These are phyloP conservation scores for Auanema freiburgensis DNA, from an alignment of 2,888 invertebrate species.

Conservation along the genomic window DNA sequence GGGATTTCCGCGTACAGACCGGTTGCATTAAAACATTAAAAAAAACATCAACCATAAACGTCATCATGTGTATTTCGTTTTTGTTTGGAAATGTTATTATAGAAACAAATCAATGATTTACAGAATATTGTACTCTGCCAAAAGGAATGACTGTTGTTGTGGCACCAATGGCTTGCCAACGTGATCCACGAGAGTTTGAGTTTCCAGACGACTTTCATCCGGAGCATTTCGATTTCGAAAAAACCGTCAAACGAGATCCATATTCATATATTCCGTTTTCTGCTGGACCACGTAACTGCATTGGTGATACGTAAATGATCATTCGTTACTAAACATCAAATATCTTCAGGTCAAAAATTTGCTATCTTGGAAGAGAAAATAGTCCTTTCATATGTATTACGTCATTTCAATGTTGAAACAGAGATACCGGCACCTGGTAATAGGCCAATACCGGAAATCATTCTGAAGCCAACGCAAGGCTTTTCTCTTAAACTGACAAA, in stretches of 20 bases:
- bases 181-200: slow-evolving; percentile 49
- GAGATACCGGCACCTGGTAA: slow-evolving; percentile 43
- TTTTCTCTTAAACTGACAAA: slow-evolving; percentile 20
- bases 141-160: slow-evolving; percentile 60
- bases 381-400: slow-evolving; percentile 63
- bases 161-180: slow-evolving; percentile 61
- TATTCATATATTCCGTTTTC: slow-evolving; percentile 60
- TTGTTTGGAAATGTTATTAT: too few species aligned
- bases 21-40: too few species aligned
- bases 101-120: too few species aligned
- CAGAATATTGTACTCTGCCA: slow-evolving; percentile 42
- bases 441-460: slow-evolving; percentile 32
- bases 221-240: slow-evolving; percentile 66
- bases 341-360: slow-evolving; percentile 57
- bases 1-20: too few species aligned
- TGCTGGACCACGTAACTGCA: slow-evolving; percentile 58
- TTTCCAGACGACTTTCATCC: slow-evolving; percentile 67
- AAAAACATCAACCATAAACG: too few species aligned
- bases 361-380: slow-evolving; percentile 65
- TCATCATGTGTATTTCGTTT: too few species aligned
- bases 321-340: not conserved
- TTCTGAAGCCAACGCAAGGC: slow-evolving; percentile 28
- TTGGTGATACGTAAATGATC: slow-evolving; percentile 60
- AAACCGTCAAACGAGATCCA: slow-evolving; percentile 48
- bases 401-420: slow-evolving; percentile 59